phyloP scores from a whole-genome alignment of 2,113 vertebrate genomes.

The Petroica traversi region DNA sequence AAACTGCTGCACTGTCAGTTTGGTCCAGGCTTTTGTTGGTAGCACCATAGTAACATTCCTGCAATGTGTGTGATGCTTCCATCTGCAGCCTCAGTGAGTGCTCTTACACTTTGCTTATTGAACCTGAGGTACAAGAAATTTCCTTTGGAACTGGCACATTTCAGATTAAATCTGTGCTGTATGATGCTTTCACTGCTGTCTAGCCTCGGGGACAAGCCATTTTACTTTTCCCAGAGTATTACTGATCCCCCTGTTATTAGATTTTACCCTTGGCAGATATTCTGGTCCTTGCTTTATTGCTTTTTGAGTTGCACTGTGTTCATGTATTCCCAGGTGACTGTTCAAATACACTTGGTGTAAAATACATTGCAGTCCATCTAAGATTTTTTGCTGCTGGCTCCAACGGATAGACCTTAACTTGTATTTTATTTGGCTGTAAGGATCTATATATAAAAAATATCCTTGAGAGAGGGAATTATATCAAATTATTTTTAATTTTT shows the following conservation, averaged over 20 bases:
- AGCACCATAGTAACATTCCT: background rate
- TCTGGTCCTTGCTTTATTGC: background rate
- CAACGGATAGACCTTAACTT: background rate
- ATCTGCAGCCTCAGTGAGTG: background rate
- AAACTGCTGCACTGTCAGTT: background rate
- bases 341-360: background rate
- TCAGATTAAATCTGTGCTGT: background rate
- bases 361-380: background rate
- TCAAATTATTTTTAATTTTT: background rate
- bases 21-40: background rate
- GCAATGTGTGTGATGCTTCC: background rate
- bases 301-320: conserved; percentile 11
- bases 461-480: background rate
- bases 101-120: background rate
- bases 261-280: conserved; percentile 7
- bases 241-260: background rate
- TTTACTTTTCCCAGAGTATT: background rate
- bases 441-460: background rate
- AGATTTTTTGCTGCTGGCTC: background rate
- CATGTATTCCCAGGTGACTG: background rate
- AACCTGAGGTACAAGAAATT: background rate
- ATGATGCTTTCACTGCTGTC: background rate
- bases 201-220: background rate
- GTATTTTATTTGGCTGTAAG: background rate
- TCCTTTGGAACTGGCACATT: background rate